Evolutionary conservation across 1,140 invertebrate species (phyloP).

Genomic region (Meloidogyne chitwoodi): DNA sequence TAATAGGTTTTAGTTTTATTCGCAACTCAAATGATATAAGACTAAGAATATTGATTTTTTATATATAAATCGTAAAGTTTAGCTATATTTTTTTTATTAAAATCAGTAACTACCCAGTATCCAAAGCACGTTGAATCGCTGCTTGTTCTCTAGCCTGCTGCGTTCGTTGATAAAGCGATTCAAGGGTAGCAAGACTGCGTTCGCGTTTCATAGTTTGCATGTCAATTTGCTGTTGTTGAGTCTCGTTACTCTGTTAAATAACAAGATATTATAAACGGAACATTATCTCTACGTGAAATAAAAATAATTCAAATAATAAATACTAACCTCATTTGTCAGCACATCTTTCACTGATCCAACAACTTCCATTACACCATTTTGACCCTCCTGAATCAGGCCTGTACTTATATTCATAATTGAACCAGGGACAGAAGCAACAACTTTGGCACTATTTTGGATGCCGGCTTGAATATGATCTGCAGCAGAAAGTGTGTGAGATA

Average conservation of each 20-base stretch:
- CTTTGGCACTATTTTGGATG: conserved; percentile 51
- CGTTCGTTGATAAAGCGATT: conserved; percentile 46
- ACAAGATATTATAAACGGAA: not conserved
- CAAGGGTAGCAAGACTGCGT: conserved; percentile 51
- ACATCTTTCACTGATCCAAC: conserved; percentile 27
- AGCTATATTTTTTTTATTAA: too few species aligned
- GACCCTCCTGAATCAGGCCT: conserved; percentile 45
- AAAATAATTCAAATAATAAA: not conserved
- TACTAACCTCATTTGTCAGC: conserved; percentile 16
- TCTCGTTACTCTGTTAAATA: not conserved
- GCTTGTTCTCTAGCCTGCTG: conserved; percentile 47
- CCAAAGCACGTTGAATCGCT: conserved; percentile 6
- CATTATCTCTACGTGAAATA: too few species aligned
- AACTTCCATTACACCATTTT: conserved; percentile 37
- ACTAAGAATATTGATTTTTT: too few species aligned
- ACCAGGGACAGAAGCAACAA: conserved; percentile 41
- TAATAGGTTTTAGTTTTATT: too few species aligned
- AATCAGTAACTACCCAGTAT: conserved; percentile 11
- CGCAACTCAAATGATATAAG: too few species aligned
- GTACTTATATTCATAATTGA: conserved; percentile 47
- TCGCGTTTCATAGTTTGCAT: conserved; percentile 50
- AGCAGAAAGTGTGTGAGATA: conserved; percentile 58
- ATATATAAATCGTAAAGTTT: too few species aligned
- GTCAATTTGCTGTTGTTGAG: not conserved
- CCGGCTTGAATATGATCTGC: conserved; percentile 54